A percentile compares a stretch with the other conserved stretches of the same genome.
These are phyloP conservation scores for Drosophila albomicans DNA, from an alignment of 1,140 invertebrate genomes.

Conservation along the genomic window DNA sequence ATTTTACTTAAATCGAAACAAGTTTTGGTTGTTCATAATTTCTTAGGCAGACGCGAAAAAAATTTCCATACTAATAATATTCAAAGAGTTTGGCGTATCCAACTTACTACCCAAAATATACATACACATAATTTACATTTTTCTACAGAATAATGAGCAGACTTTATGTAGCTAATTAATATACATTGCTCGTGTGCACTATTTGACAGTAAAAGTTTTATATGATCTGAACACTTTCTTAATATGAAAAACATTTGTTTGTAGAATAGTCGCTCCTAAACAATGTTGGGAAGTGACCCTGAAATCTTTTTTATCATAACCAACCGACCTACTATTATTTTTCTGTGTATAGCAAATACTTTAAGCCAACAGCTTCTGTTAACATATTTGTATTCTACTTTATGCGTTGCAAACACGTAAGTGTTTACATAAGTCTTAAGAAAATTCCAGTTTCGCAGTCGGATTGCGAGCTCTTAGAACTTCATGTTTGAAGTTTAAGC, in stretches of 20 bases:
- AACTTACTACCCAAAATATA: conserved; percentile 12
- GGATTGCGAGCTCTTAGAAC: conserved; percentile 26
- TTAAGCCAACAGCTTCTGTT: background rate
- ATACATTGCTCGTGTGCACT: background rate
- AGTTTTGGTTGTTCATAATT: conserved; percentile 46
- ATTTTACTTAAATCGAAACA: conserved; percentile 41
- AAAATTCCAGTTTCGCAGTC: conserved; percentile 4
- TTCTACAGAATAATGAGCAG: conserved; percentile 1
- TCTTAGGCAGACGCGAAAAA: conserved; percentile 22
- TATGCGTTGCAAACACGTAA: conserved; percentile 8
- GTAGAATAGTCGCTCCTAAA: too few relatives aligned
- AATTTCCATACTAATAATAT: conserved; percentile 58
- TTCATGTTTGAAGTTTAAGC: background rate
- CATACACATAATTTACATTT: conserved; percentile 1
- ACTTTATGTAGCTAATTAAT: background rate
- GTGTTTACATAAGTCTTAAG: conserved; percentile 19
- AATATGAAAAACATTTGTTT: background rate
- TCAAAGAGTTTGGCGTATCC: conserved; percentile 9
- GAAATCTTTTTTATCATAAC: too few relatives aligned
- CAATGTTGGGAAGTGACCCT: too few relatives aligned
- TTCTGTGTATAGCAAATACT: background rate
- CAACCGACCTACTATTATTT: background rate
- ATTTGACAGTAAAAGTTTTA: background rate
- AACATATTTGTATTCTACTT: background rate
- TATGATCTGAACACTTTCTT: background rate